phyloP scores from a whole-genome alignment of 1,140 invertebrate species.

The Anoplophora glabripennis region DNA sequence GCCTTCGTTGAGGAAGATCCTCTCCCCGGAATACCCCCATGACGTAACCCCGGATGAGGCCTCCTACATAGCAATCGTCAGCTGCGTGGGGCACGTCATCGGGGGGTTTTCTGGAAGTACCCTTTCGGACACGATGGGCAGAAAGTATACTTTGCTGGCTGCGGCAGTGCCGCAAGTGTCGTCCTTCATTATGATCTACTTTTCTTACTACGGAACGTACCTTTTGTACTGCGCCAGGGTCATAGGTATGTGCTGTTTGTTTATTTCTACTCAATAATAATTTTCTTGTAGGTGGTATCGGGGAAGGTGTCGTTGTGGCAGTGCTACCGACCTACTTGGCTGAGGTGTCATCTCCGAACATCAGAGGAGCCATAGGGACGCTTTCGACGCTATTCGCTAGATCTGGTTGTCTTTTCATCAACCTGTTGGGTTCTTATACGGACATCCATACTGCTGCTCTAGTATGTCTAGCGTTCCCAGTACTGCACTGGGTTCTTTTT shows the following conservation, averaged over 20 bases:
- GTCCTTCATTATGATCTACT: not conserved
- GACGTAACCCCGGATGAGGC: constrained; percentile 31
- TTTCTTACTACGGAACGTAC: not conserved
- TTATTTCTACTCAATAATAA: too few relatives aligned
- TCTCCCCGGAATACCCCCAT: constrained; percentile 33
- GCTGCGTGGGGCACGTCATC: not conserved
- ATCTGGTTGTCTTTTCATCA: constrained; percentile 65
- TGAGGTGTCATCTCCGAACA: constrained; percentile 63
- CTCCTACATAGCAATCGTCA: constrained; percentile 37
- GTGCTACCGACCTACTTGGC: constrained; percentile 59
- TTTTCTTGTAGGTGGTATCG: too few relatives aligned
- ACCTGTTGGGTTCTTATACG: constrained; percentile 61
- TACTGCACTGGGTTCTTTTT: constrained; percentile 61
- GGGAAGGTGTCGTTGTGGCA: too few relatives aligned
- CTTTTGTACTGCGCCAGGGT: not conserved
- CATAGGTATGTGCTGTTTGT: too few relatives aligned
- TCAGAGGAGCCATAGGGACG: constrained; percentile 57
- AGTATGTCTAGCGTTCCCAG: constrained; percentile 56
- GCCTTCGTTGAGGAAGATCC: constrained; percentile 50
- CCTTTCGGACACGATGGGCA: not conserved
- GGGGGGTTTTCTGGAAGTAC: too few relatives aligned
- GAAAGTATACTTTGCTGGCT: not conserved
- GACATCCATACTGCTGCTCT: constrained; percentile 56
- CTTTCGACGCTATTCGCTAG: constrained; percentile 42
- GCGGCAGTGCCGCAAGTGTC: not conserved